Evolutionary conservation across 2,113 vertebrate genomes (phyloP).

Genomic region (Crocuta crocuta): DNA sequence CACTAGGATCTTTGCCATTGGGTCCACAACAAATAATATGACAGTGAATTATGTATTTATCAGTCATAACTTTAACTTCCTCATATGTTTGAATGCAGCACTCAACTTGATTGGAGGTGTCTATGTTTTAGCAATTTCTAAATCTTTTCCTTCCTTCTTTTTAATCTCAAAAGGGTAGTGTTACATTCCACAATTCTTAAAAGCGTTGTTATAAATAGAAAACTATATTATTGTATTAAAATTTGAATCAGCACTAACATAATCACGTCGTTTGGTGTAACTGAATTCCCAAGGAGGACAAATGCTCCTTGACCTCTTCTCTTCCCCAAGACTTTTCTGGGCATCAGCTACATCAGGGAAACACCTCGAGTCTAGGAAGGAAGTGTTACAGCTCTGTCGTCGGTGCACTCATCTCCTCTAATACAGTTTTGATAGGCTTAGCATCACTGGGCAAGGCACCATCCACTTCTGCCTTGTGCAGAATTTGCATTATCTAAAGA

Average conservation of each 20-base stretch:
- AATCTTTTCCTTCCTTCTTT: slow-evolving; percentile 9
- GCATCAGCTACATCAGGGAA: not conserved
- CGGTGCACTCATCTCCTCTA: slow-evolving; percentile 71
- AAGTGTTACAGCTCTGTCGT: not conserved
- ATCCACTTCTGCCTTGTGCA: slow-evolving; percentile 71
- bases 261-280: not conserved
- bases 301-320: not conserved
- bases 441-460: slow-evolving; percentile 75
- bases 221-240: not conserved
- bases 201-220: not conserved
- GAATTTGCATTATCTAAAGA: slow-evolving; percentile 88
- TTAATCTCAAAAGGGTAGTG: not conserved
- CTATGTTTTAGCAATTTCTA: not conserved
- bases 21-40: not conserved
- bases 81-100: not conserved
- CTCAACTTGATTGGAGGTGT: not conserved
- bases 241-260: slow-evolving; percentile 1
- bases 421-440: slow-evolving; percentile 78
- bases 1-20: not conserved
- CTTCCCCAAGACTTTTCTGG: slow-evolving; percentile 11
- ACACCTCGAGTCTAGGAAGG: not conserved
- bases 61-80: not conserved
- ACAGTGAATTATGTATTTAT: not conserved
- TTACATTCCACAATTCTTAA: not conserved
- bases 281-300: slow-evolving; percentile 3